Evolutionary conservation across 2,113 vertebrate genomes (phyloP).

Genomic region (Uropsilus gracilis): DNA sequence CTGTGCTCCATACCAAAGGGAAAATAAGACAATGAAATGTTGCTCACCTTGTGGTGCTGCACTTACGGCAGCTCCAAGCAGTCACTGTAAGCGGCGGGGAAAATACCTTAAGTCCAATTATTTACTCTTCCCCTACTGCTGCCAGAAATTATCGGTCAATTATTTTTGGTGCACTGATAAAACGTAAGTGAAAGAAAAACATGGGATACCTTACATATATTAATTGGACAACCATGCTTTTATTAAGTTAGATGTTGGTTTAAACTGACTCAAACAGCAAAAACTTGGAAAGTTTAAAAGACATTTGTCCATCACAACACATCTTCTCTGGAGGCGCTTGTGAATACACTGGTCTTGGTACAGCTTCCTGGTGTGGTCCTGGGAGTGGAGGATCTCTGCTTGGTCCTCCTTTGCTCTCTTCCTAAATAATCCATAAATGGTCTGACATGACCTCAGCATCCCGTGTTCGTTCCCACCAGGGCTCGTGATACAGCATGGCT

Average conservation of each 20-base stretch:
- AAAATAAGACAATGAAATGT: not conserved
- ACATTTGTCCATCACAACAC: too few relatives aligned
- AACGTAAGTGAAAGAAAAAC: slow-evolving; percentile 25
- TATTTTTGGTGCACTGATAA: slow-evolving; percentile 25
- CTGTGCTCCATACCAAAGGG: not conserved
- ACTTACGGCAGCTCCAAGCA: too few relatives aligned
- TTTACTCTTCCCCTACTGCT: slow-evolving; percentile 2
- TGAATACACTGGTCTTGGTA: too few relatives aligned
- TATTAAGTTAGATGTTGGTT: slow-evolving; percentile 8
- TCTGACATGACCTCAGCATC: too few relatives aligned
- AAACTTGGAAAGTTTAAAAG: not conserved
- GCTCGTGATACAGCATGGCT: too few relatives aligned
- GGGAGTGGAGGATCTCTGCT: not conserved
- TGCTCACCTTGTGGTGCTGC: not conserved
- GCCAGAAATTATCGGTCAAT: not conserved
- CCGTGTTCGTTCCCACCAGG: too few relatives aligned
- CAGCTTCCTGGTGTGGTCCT: not conserved
- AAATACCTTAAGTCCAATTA: not conserved
- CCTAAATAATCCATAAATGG: not conserved
- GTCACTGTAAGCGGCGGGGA: not conserved
- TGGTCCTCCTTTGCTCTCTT: not conserved
- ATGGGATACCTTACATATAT: slow-evolving; percentile 4
- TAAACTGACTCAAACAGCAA: not conserved
- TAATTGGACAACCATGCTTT: slow-evolving; percentile 37
- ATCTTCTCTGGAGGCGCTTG: too few relatives aligned